A percentile compares a stretch with the other conserved stretches of the same genome.
phyloP scores from a whole-genome alignment of 2,113 vertebrate species.

The Lophura nycthemera region DNA sequence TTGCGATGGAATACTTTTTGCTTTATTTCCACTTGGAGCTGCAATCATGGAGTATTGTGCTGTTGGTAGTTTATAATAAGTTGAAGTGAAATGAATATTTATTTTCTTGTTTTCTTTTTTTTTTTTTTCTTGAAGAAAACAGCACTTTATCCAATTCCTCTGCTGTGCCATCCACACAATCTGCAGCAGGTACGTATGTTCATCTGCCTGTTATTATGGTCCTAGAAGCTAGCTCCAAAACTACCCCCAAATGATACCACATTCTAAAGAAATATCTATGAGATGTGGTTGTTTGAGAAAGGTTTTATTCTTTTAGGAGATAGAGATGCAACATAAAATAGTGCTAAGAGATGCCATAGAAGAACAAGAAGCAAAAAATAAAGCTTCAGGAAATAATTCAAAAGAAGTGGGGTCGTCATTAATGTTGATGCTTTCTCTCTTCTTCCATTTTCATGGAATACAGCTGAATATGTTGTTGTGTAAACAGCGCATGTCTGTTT shows the following conservation, averaged over 20 bases:
- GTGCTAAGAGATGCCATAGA: not conserved
- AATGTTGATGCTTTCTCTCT: not conserved
- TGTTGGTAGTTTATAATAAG: not conserved
- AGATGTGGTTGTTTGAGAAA: not conserved
- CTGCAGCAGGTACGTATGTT: constrained; percentile 28
- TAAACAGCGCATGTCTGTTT: not conserved
- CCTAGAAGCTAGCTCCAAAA: not conserved
- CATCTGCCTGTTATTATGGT: not conserved
- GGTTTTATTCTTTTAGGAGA: not conserved
- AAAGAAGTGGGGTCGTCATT: not conserved
- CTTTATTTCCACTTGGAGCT: not conserved
- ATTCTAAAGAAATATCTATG: not conserved
- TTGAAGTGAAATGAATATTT: not conserved
- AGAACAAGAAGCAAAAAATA: not conserved
- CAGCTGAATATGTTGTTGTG: not conserved
- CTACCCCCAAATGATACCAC: not conserved
- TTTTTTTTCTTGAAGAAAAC: not conserved
- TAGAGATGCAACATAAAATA: not conserved
- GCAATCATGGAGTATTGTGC: not conserved
- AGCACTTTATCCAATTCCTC: not conserved
- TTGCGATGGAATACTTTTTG: not conserved
- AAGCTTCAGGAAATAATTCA: not conserved
- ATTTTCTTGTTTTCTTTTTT: not conserved
- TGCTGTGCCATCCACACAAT: not conserved
- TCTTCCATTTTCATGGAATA: not conserved